Evolutionary conservation across 2,888 invertebrate species (phyloP).

Genomic region (Caprella mutica): DNA sequence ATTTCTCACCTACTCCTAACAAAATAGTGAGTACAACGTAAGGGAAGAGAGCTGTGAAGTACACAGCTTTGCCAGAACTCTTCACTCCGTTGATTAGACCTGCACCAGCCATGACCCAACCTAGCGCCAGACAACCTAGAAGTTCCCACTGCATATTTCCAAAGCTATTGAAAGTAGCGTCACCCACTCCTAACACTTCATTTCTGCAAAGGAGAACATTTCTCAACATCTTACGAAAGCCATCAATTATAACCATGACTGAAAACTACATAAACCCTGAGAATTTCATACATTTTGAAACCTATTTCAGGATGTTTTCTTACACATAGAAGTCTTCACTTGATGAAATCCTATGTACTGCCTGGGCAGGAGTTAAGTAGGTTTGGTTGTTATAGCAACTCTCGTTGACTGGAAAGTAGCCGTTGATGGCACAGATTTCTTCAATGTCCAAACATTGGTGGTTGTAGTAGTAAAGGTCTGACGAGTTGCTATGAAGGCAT

Average conservation of each 20-base stretch:
- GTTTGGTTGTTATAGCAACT: not conserved
- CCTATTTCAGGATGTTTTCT: too few species aligned
- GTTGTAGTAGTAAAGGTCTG: conserved; percentile 2
- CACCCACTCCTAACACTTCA: conserved; percentile 21
- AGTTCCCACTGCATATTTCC: conserved; percentile 56
- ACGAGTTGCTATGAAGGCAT: not conserved
- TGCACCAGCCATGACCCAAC: conserved; percentile 67
- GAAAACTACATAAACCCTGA: too few species aligned
- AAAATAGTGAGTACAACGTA: conserved; percentile 62
- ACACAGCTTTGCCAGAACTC: conserved; percentile 64
- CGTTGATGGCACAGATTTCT: not conserved
- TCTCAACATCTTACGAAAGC: too few species aligned
- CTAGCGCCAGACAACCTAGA: conserved; percentile 61
- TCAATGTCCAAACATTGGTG: conserved; percentile 1
- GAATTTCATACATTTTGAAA: too few species aligned
- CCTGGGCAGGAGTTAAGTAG: not conserved
- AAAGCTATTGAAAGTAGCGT: conserved; percentile 47
- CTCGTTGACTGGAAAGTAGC: not conserved
- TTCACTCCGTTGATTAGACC: conserved; percentile 68
- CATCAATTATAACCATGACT: too few species aligned
- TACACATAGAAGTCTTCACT: conserved; percentile 27
- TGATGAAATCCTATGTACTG: conserved; percentile 13
- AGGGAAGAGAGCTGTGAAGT: conserved; percentile 65
- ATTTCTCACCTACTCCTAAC: conserved; percentile 52
- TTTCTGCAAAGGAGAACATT: conserved; percentile 15